These are phyloP conservation scores for Lethenteron camtschaticum DNA, from an alignment of 2,113 vertebrate species.

Conservation along the genomic window DNA sequence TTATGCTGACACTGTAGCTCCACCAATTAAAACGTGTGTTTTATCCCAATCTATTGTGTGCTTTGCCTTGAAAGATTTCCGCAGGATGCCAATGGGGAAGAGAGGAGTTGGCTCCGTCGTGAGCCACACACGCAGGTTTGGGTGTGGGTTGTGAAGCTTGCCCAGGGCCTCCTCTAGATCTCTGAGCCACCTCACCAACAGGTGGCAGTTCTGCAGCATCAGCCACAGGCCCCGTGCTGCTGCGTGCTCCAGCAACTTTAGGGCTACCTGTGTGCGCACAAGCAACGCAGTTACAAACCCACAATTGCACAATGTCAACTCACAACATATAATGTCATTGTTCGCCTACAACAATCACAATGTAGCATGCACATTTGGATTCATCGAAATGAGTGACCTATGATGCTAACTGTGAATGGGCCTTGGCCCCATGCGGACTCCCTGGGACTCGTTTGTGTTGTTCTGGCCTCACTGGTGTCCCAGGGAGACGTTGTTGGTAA, in stretches of 20 bases:
- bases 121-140: slow-evolving; percentile 76
- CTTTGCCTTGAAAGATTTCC: slow-evolving; percentile 65
- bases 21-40: not conserved
- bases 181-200: slow-evolving; percentile 65
- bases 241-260: slow-evolving; percentile 48
- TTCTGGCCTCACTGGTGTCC: no score
- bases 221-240: slow-evolving; percentile 56
- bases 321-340: no score
- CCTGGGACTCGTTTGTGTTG: no score
- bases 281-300: no score
- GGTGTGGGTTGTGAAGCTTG: slow-evolving; percentile 42
- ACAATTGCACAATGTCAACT: no score
- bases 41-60: not conserved
- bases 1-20: not conserved
- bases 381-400: no score
- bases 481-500: no score
- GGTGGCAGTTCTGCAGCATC: slow-evolving; percentile 87
- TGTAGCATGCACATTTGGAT: no score
- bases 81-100: slow-evolving; percentile 74
- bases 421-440: no score
- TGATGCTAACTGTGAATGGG: no score
- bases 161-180: slow-evolving; percentile 66
- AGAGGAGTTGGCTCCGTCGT: slow-evolving; percentile 64
- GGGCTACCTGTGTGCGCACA: slow-evolving; percentile 31
- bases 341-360: no score